These are phyloP conservation scores for Lasioglossum malachurum DNA, from an alignment of 2,888 invertebrate species.

Conservation along the genomic window DNA sequence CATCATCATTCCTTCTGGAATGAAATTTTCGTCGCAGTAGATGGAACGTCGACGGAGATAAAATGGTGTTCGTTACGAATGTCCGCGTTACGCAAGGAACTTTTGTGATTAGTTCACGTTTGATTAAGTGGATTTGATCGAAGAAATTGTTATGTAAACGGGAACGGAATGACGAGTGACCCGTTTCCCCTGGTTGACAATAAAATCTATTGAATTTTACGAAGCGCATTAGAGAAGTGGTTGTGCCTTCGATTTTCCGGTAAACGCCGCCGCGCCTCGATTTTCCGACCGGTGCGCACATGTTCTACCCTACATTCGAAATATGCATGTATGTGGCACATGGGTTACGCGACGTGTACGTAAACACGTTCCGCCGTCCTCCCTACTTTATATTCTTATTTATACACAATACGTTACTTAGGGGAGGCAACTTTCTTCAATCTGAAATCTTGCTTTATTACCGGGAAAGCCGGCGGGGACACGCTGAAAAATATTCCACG, in stretches of 20 bases:
- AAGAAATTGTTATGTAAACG: constrained; percentile 14
- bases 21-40: background rate
- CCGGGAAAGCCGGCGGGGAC: background rate
- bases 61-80: background rate
- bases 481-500: background rate
- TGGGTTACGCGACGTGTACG: background rate
- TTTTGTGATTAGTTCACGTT: background rate
- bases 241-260: constrained; percentile 64
- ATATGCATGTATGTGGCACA: constrained; percentile 31
- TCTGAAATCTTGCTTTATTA: constrained; percentile 18
- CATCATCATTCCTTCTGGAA: no score
- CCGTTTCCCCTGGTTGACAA: constrained; percentile 47
- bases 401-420: background rate
- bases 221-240: constrained; percentile 49
- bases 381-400: constrained; percentile 25
- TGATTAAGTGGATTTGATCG: background rate
- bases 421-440: background rate
- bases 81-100: background rate
- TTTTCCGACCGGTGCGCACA: constrained; percentile 56
- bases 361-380: constrained; percentile 17
- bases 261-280: constrained; percentile 53
- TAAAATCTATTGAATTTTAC: constrained; percentile 55
- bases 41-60: background rate
- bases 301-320: constrained; percentile 51
- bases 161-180: constrained; percentile 30